phyloP scores from a whole-genome alignment of 2,797 vertebrate genomes.

The Typhlichthys subterraneus region DNA sequence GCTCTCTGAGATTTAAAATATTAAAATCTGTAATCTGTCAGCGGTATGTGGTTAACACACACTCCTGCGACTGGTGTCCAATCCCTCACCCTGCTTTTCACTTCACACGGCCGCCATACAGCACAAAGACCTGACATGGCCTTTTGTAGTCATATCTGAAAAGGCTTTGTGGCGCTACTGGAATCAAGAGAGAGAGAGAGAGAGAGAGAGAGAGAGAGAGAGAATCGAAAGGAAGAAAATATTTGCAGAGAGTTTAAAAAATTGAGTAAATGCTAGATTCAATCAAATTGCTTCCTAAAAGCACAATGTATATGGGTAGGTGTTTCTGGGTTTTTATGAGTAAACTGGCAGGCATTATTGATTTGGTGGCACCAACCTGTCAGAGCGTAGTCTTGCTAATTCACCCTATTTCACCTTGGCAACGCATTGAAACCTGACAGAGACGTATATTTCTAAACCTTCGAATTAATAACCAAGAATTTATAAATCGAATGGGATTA shows the following conservation, averaged over 20 bases:
- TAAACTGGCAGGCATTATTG: conserved; percentile 73
- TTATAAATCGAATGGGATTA: conserved; percentile 77
- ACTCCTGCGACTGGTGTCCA: conserved; percentile 58
- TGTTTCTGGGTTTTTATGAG: conserved; percentile 59
- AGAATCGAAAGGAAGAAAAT: conserved; percentile 60
- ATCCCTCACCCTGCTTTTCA: conserved; percentile 66
- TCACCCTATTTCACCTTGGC: conserved; percentile 31
- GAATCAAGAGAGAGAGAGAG: not conserved
- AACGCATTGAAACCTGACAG: conserved; percentile 10
- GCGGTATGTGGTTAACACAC: conserved; percentile 73
- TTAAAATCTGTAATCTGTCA: conserved; percentile 82
- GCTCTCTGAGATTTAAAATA: conserved; percentile 78
- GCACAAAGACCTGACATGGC: conserved; percentile 59
- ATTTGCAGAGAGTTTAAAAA: conserved; percentile 28
- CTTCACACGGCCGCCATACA: conserved; percentile 59
- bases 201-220: conserved; percentile 25
- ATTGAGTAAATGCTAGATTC: no score
- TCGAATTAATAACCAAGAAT: conserved; percentile 67
- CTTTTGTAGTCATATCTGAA: conserved; percentile 64
- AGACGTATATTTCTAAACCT: conserved; percentile 45
- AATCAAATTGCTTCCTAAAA: conserved; percentile 75
- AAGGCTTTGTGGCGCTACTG: conserved; percentile 43
- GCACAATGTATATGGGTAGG: conserved; percentile 64
- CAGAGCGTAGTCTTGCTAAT: conserved; percentile 50
- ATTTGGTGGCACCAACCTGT: conserved; percentile 58